Evolutionary conservation across 2,888 invertebrate species (phyloP), one percentile per base, ranked within the genome.

Genomic region (Ganaspis brasiliensis): DNA sequence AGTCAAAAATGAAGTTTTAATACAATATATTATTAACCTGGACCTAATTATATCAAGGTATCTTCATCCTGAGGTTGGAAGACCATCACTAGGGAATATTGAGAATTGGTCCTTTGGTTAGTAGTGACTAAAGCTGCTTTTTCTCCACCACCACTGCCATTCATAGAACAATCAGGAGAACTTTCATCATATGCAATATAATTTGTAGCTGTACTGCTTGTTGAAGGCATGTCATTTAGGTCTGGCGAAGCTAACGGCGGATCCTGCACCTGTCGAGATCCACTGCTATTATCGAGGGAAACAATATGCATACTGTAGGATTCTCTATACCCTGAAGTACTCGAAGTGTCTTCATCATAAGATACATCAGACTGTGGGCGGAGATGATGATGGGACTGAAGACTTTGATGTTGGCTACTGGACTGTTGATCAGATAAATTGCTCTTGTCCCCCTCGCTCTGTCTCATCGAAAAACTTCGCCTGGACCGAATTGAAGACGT

Each of bases 51-150:
- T 84, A 97, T 96, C 73, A 97, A 93, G 14, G 97, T 97, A 87
- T 97, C 97, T 92, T 97, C 97, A 89, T 97, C 97, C 86, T 96
- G 94, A n/a, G 95, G 93, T 78, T 96, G 97, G 86, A 96, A 95
- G 72, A 95, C 94, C 92, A 96, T 94, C 57, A 96, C 87, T 1
- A 97, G 92, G 0, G 96, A 96, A 83, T 96, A 95, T 83, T 96
- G 96, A 59, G 96, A 96, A 70, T 95, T 94, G 26, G 96, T 94
- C 87, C 93, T 88, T 85, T 92, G 88, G 87, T 89, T 56, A 9
- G 95, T 94, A 1, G 94, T 93, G 70, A 95, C 83, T 19, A 95
- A 89, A 0, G 96, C 95, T 0, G 95, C 94, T 78, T 88, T 89
- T 57, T 93, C 94, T 12, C 90, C 92, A 14, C 92, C 92, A 14